A percentile compares a stretch with the other conserved stretches of the same genome.
These are phyloP conservation scores for Anthoscopus minutus DNA, from an alignment of 2,113 vertebrate species.

Conservation along the genomic window DNA sequence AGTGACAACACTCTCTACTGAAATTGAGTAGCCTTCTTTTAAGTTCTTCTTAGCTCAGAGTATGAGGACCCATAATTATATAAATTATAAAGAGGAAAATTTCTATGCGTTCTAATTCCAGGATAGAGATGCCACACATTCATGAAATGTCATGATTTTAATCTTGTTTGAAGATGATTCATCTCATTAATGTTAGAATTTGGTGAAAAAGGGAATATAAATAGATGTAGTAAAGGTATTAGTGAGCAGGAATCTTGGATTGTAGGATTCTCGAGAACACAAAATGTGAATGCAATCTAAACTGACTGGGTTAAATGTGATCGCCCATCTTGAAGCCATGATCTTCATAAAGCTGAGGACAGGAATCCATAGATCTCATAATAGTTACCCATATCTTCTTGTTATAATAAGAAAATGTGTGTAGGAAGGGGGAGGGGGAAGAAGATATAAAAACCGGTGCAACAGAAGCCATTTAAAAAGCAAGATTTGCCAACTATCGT, in stretches of 20 bases:
- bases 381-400: neutral
- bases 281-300: neutral
- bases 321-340: neutral
- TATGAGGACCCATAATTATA: neutral
- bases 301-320: neutral
- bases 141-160: neutral
- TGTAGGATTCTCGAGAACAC: neutral
- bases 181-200: neutral
- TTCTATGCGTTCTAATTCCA: neutral
- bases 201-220: neutral
- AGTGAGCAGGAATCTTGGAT: neutral
- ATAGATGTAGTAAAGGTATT: neutral
- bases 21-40: neutral
- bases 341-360: neutral
- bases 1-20: neutral
- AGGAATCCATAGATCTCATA: neutral
- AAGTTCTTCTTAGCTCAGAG: neutral
- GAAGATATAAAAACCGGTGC: slow-evolving; percentile 44
- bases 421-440: slow-evolving; percentile 43
- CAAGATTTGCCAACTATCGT: slow-evolving; percentile 55
- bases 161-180: neutral
- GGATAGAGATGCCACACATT: neutral
- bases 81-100: neutral
- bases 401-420: slow-evolving; percentile 25
- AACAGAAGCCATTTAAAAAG: slow-evolving; percentile 48